Conservation (phyloP, 2,113 vertebrate genomes). For the Onychostoma macrolepis region DNA sequence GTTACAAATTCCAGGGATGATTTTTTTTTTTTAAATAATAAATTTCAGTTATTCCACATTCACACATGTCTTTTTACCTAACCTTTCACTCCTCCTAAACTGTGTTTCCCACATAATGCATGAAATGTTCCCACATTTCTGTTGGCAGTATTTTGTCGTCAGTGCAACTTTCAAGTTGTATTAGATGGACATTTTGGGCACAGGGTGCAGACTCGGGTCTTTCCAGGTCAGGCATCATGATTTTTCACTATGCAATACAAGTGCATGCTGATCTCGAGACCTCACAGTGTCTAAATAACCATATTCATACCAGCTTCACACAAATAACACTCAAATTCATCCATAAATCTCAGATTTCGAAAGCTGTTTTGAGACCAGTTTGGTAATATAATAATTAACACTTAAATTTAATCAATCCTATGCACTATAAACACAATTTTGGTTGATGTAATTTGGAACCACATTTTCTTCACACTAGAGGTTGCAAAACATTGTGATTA, state of each 20-base stretch:
- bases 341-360: not conserved
- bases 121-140: not conserved
- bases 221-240: constrained; percentile 44
- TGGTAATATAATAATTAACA: not conserved
- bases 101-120: not conserved
- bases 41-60: not conserved
- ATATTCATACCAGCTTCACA: constrained; percentile 27
- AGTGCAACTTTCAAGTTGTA: constrained; percentile 22
- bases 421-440: not conserved
- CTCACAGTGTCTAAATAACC: constrained; percentile 22
- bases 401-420: not conserved
- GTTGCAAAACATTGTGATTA: not conserved
- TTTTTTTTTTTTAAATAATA: not conserved
- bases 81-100: not conserved
- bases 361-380: not conserved
- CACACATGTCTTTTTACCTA: not conserved
- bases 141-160: constrained; percentile 27
- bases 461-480: not conserved
- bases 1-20: not conserved
- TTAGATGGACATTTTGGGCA: constrained; percentile 38
- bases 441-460: not conserved
- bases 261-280: not conserved
- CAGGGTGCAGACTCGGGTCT: constrained; percentile 21
- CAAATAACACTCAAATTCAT: not conserved
- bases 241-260: constrained; percentile 23